Evolutionary conservation across 2,888 invertebrate species (phyloP), one percentile per base, ranked within the genome.

Genomic region (Ceraclea dissimilis): DNA sequence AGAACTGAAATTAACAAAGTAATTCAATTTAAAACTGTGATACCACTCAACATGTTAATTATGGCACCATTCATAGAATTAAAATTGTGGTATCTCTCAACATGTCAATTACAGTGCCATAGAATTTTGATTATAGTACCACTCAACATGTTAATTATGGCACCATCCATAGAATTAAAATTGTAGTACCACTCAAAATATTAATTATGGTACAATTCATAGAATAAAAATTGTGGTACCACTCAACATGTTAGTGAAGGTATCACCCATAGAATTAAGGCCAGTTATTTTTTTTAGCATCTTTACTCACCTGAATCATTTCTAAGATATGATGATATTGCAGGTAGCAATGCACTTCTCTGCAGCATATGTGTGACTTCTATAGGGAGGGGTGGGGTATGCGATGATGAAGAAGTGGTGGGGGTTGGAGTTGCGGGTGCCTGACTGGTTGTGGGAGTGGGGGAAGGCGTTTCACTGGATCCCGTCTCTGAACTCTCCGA

Each of bases 251-350:
- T 26, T 6, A 26, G 10, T 6, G 4, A 26, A 26, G n/a, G n/a
- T n/a, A n/a, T n/a, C n/a, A n/a, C n/a, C n/a, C n/a, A n/a, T n/a
- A n/a, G n/a, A n/a, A 10, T 26, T 26, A 6, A 26, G n/a, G n/a
- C n/a, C n/a, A n/a, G n/a, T n/a, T n/a, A n/a, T n/a, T n/a, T n/a
- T n/a, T n/a, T n/a, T n/a, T n/a, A n/a, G n/a, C n/a, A n/a, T n/a
- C n/a, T n/a, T 4, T 16, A 8, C 18, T 34, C 39, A 85, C 86
- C 83, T 16, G 95, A 96, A 73, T 96, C 96, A 67, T 96, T 96
- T 64, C 93, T 80, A 53, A 95, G 78, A 69, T 96, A 95, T 0
- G 93, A 93, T 66, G 91, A 90, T 21, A 94, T 80, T 19, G 91
- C 93, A 18, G 92, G 90, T 60, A 95, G 80, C 18, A 96, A 79